phyloP scores from a whole-genome alignment of 2,113 vertebrate species.

The Glaucomys volans region DNA sequence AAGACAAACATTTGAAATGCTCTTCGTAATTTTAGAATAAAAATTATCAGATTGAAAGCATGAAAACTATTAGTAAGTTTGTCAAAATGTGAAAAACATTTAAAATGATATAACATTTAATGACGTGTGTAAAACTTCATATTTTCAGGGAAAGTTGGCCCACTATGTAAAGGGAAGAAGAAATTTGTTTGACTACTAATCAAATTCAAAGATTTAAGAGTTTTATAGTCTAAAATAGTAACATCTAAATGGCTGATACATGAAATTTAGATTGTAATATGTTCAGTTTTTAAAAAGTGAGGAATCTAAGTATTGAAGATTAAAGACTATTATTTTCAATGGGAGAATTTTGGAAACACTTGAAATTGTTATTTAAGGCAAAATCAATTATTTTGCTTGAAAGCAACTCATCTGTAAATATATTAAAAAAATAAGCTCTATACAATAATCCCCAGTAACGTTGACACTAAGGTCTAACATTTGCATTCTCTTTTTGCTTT shows the following conservation, averaged over 20 bases:
- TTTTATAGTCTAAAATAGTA: not conserved
- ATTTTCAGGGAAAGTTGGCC: constrained; percentile 7
- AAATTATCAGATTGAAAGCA: constrained; percentile 6
- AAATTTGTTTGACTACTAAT: not conserved
- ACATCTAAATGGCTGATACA: not conserved
- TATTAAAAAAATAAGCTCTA: not conserved
- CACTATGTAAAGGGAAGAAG: not conserved
- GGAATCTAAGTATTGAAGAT: not conserved
- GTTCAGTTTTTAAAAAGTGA: constrained; percentile 13
- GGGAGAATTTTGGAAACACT: not conserved
- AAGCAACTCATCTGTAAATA: not conserved
- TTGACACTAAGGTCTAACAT: not conserved
- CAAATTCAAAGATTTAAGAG: not conserved
- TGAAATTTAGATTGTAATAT: constrained; percentile 15
- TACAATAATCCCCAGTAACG: not conserved
- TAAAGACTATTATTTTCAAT: constrained; percentile 28
- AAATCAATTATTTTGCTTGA: constrained; percentile 28
- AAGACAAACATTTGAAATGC: not conserved
- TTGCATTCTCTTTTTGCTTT: constrained; percentile 61
- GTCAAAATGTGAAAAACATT: not conserved
- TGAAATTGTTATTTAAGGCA: not conserved
- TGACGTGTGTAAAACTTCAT: not conserved
- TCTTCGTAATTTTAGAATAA: constrained; percentile 22
- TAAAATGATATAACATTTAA: not conserved
- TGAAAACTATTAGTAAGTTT: not conserved